Evolutionary conservation across 1,140 invertebrate genomes (phyloP).

Genomic region (Ephestia elutella): DNA sequence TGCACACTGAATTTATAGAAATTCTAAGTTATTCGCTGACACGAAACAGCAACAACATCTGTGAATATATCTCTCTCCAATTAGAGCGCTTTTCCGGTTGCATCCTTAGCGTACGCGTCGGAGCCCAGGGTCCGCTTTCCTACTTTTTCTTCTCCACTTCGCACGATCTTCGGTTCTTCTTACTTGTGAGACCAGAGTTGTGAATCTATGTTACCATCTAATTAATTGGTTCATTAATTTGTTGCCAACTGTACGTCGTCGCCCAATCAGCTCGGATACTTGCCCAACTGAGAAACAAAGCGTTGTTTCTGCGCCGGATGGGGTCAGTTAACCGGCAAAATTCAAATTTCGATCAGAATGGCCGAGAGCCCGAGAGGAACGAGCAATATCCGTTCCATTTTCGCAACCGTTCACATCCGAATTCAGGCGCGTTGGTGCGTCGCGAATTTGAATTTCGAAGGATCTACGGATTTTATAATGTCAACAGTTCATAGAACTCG

Average conservation of each 20-base stretch:
- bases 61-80: no score
- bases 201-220: background rate
- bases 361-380: constrained; percentile 42
- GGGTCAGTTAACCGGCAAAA: constrained; percentile 64
- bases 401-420: constrained; percentile 54
- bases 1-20: no score
- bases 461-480: constrained; percentile 31
- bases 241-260: background rate
- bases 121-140: no score
- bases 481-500: background rate
- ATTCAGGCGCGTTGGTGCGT: constrained; percentile 48
- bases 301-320: constrained; percentile 46
- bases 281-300: constrained; percentile 59
- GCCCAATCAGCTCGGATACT: constrained; percentile 29
- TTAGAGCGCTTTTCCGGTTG: no score
- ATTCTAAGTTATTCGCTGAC: no score
- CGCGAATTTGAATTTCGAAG: constrained; percentile 38
- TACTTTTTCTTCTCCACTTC: no score
- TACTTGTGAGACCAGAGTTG: no score
- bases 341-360: constrained; percentile 67
- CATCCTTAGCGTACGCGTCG: no score
- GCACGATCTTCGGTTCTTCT: no score
- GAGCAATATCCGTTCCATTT: constrained; percentile 70
- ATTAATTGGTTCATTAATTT: background rate
- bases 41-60: no score